phyloP scores from a whole-genome alignment of 1,140 invertebrate genomes.

The Ladona fulva region DNA sequence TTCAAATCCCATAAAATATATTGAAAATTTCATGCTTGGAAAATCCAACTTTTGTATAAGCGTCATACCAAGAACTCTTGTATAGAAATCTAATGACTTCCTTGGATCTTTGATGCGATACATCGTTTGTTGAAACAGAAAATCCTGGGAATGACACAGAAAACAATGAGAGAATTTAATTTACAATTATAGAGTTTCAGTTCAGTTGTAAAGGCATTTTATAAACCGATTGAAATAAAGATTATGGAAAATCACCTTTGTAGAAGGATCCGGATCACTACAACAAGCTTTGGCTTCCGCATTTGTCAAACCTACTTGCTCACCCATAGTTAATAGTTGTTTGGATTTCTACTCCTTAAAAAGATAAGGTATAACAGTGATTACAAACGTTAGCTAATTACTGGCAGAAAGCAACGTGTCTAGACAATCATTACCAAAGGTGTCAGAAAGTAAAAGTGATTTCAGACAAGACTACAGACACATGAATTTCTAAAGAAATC shows the following conservation, averaged over 20 bases:
- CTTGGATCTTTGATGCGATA: constrained; percentile 86
- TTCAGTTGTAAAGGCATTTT: not conserved
- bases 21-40: constrained; percentile 77
- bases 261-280: constrained; percentile 47
- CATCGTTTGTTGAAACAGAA: constrained; percentile 94
- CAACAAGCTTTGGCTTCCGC: constrained; percentile 56
- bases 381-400: too few relatives aligned
- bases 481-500: too few relatives aligned
- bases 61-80: constrained; percentile 81
- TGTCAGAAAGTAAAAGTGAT: too few relatives aligned
- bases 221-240: constrained; percentile 10
- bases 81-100: constrained; percentile 82
- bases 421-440: too few relatives aligned
- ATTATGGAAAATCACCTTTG: constrained; percentile 42
- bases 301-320: constrained; percentile 47
- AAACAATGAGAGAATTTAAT: not conserved
- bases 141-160: constrained; percentile 52
- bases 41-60: constrained; percentile 83
- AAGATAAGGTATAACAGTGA: too few relatives aligned
- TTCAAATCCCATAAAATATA: constrained; percentile 93
- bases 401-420: too few relatives aligned
- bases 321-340: constrained; percentile 39
- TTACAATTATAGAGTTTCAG: constrained; percentile 11
- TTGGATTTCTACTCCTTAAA: not conserved
- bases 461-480: too few relatives aligned